A percentile compares a stretch with the other conserved stretches of the same genome.
These are phyloP conservation scores for Macrostomum cliftonense DNA, from an alignment of 2,888 invertebrate species.

Conservation along the genomic window DNA sequence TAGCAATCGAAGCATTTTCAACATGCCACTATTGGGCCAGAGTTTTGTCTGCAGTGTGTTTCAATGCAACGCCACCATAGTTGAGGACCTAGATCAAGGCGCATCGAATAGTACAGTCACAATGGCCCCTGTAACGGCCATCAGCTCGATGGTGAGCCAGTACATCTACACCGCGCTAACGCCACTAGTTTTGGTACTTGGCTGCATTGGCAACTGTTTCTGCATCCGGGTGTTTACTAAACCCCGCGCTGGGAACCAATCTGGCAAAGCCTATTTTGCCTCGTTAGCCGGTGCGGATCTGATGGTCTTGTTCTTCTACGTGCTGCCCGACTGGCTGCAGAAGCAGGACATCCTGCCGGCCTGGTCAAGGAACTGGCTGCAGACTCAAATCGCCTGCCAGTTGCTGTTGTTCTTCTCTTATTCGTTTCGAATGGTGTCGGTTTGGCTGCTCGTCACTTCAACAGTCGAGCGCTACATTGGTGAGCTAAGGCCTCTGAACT, in stretches of 20 bases:
- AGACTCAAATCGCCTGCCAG: conserved; percentile 4
- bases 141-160: too few species aligned
- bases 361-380: too few species aligned
- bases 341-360: too few species aligned
- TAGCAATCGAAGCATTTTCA: too few species aligned
- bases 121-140: too few species aligned
- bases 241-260: conserved; percentile 3
- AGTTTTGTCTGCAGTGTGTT: too few species aligned
- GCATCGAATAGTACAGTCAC: too few species aligned
- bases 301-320: conserved; percentile 8
- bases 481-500: too few species aligned
- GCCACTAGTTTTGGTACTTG: conserved; percentile 5
- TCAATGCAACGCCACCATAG: too few species aligned
- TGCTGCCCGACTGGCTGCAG: conserved; percentile 8
- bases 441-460: conserved; percentile 5
- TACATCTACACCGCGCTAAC: conserved; percentile 8
- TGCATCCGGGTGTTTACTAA: conserved; percentile 5
- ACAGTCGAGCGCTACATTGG: conserved; percentile 7
- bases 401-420: conserved; percentile 7
- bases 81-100: too few species aligned
- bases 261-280: conserved; percentile 7
- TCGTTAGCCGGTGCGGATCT: conserved; percentile 5
- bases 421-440: conserved; percentile 5
- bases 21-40: too few species aligned
- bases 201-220: conserved; percentile 4